Conservation (phyloP, 2,113 vertebrate genomes). For the Aspiorhynchus laticeps region DNA sequence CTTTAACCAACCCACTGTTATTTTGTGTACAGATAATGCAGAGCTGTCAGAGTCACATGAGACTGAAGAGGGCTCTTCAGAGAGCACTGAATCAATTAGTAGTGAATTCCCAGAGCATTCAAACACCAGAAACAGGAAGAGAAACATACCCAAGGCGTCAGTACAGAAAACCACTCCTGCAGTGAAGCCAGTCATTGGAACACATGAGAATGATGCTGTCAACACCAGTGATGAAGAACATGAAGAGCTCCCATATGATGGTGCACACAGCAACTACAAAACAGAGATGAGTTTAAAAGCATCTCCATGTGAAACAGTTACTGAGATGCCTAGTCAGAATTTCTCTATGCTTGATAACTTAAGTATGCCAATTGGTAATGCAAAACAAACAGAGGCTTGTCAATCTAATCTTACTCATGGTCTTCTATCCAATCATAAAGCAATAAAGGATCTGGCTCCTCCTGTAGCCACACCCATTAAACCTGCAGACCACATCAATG, state of each 20-base stretch:
- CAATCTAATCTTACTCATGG: neutral
- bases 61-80: constrained; percentile 62
- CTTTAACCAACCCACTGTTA: neutral
- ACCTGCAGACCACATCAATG: constrained; percentile 64
- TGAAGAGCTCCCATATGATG: constrained; percentile 82
- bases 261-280: constrained; percentile 56
- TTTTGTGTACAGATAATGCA: constrained; percentile 59
- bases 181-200: constrained; percentile 1
- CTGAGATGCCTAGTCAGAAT: neutral
- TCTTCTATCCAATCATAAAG: constrained; percentile 15
- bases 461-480: constrained; percentile 45
- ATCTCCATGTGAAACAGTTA: neutral
- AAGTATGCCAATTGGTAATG: neutral
- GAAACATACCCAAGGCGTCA: constrained; percentile 39
- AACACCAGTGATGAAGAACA: constrained; percentile 80
- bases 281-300: constrained; percentile 44
- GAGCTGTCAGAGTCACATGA: constrained; percentile 63
- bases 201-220: constrained; percentile 60
- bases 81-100: constrained; percentile 31
- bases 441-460: neutral
- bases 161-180: constrained; percentile 47
- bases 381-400: neutral
- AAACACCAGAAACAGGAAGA: constrained; percentile 1
- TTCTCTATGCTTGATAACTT: neutral
- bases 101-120: neutral